Evolutionary conservation across 2,797 vertebrate species (phyloP), one percentile per base, ranked within the genome.

Genomic region (Aphelocoma californica): DNA sequence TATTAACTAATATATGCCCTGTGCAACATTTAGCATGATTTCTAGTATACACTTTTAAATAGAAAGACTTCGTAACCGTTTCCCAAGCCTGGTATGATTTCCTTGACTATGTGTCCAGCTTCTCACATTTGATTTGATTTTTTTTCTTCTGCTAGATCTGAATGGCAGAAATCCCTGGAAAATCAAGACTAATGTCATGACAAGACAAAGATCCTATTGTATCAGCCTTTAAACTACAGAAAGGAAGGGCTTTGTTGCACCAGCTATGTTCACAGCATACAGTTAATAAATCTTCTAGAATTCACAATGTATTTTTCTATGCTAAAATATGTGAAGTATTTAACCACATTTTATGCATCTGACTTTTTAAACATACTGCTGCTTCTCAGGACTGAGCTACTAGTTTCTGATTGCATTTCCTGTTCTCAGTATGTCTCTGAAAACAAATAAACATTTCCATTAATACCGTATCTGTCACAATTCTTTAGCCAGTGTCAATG

Each of bases 261-360:
- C 56, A 92, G 71, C 62, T 62, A 82, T 4, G 2, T 77, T 93
- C 84, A 77, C 74, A 93, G 84, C n/a, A 79, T 1, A 32, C 50
- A 62, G 70, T 77, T 95, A 91, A 95, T 92, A 94, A 70, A 77
- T 90, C 61, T 72, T 65, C 65, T 44, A 88, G 54, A 72, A 94
- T 62, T 96, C 70, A 93, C 81, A 56, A 36, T 91, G 85, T 93
- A 94, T 95, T 95, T 92, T 92, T 80, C 86, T 86, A 73, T 3
- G 3, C 67, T 86, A 72, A 97, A 96, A 93, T 91, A 97, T 88
- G 93, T 77, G 47, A 97, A 95, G 60, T 44, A 97, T 96, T 96
- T 96, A 96, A 86, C 77, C 58, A 56, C 44, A 23, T 88, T 93
- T 96, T 91, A 88, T 38, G 71, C 48, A 71, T 56, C 51, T 14